Percentiles rank a stretch among this genome's conserved stretches.
phyloP scores from a whole-genome alignment of 2,113 vertebrate genomes.

The Rhinoderma darwinii region DNA sequence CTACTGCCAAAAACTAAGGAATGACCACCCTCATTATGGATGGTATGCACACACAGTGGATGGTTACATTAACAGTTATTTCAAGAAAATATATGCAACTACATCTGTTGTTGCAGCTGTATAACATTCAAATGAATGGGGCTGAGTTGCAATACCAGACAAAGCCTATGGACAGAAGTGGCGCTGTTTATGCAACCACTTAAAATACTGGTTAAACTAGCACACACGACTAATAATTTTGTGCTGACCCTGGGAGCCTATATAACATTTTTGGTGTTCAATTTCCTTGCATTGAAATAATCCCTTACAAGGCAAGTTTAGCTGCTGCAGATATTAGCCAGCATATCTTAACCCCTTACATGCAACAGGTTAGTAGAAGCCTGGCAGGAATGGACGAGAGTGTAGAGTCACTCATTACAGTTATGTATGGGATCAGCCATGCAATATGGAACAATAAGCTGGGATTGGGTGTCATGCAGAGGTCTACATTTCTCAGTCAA shows the following conservation, averaged over 20 bases:
- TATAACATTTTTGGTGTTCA: not conserved
- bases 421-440: not conserved
- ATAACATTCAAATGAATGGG: too few species aligned
- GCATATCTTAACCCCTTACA: not conserved
- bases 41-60: too few species aligned
- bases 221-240: too few species aligned
- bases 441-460: not conserved
- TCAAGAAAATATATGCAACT: too few species aligned
- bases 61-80: too few species aligned
- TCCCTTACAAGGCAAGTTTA: not conserved
- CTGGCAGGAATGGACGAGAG: not conserved
- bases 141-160: too few species aligned
- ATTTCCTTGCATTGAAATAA: not conserved
- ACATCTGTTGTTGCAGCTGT: too few species aligned
- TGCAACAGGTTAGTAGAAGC: not conserved
- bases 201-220: too few species aligned
- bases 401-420: not conserved
- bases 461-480: constrained; percentile 32
- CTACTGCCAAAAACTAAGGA: too few species aligned
- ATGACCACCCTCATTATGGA: too few species aligned
- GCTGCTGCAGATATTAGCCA: not conserved
- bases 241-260: not conserved
- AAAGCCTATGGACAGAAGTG: too few species aligned
- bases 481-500: not conserved
- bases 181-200: too few species aligned